Percentiles rank a stretch among this genome's conserved stretches.
Conservation (phyloP, 2,888 invertebrate genomes). For the Sphinx pinastri region DNA sequence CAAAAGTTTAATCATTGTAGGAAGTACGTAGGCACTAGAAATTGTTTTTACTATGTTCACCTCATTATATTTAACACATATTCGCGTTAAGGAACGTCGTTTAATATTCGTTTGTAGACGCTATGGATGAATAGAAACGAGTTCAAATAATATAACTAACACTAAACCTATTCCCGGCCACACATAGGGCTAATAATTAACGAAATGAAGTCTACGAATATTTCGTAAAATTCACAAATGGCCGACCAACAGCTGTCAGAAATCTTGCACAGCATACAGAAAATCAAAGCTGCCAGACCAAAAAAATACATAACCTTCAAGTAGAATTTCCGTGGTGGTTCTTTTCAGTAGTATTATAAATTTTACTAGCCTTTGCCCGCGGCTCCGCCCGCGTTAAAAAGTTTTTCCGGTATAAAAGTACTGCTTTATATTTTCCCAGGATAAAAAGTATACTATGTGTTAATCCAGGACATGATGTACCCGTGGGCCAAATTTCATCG, state of each 20-base stretch:
- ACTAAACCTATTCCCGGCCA: slow-evolving; percentile 38
- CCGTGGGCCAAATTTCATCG: too few relatives aligned
- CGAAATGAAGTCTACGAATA: slow-evolving; percentile 38
- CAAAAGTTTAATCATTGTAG: slow-evolving; percentile 75
- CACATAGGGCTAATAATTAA: slow-evolving; percentile 37
- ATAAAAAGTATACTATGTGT: too few relatives aligned
- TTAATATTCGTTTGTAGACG: slow-evolving; percentile 37
- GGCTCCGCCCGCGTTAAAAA: too few relatives aligned
- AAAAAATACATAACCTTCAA: slow-evolving; percentile 16
- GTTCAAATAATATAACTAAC: slow-evolving; percentile 36
- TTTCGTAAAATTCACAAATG: slow-evolving; percentile 58
- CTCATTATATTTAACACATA: slow-evolving; percentile 45
- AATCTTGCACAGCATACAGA: slow-evolving; percentile 33
- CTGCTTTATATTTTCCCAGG: too few relatives aligned
- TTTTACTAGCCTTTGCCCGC: too few relatives aligned
- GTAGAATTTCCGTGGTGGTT: background rate
- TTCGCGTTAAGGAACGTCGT: slow-evolving; percentile 38
- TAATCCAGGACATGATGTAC: too few relatives aligned
- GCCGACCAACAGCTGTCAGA: slow-evolving; percentile 66
- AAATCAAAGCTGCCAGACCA: slow-evolving; percentile 28
- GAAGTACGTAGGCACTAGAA: slow-evolving; percentile 77
- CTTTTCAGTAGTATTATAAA: too few relatives aligned
- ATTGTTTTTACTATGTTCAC: slow-evolving; percentile 67
- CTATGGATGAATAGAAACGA: slow-evolving; percentile 37
- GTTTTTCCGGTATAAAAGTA: too few relatives aligned